Percentiles rank a stretch among this genome's conserved stretches.
These are phyloP conservation scores for Philereme vetulata DNA, from an alignment of 2,888 invertebrate species.

Conservation along the genomic window DNA sequence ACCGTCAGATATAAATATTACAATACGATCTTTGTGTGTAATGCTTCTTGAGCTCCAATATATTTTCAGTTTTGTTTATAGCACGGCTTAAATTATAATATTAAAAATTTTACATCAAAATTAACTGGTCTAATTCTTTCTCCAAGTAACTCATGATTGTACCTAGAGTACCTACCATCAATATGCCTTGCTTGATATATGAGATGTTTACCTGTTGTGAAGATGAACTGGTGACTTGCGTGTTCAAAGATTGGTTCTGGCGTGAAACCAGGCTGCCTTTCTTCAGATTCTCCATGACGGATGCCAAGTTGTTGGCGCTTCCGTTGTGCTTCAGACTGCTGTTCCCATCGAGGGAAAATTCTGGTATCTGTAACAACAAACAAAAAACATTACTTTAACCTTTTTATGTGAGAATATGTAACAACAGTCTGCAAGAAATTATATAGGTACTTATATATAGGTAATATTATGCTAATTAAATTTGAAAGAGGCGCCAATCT, in stretches of 20 bases:
- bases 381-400: constrained; percentile 5
- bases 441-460: constrained; percentile 8
- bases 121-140: too few species aligned
- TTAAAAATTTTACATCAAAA: too few species aligned
- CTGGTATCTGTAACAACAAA: constrained; percentile 76
- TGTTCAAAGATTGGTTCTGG: constrained; percentile 75
- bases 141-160: too few species aligned
- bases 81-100: too few species aligned
- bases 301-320: constrained; percentile 84
- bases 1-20: constrained; percentile 2
- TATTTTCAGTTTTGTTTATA: too few species aligned
- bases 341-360: constrained; percentile 84
- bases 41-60: too few species aligned
- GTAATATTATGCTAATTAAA: constrained; percentile 4
- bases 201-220: constrained; percentile 76
- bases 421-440: neutral
- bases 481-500: constrained; percentile 41
- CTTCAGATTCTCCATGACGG: constrained; percentile 89
- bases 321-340: constrained; percentile 81
- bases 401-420: neutral
- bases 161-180: too few species aligned
- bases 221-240: constrained; percentile 82
- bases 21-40: neutral
- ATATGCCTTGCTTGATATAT: neutral
- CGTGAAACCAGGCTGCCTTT: constrained; percentile 83